Percentiles rank a stretch among this genome's conserved stretches.
Evolutionary conservation across 2,888 invertebrate species (phyloP).

Genomic region (Ennomos fuscantarius): DNA sequence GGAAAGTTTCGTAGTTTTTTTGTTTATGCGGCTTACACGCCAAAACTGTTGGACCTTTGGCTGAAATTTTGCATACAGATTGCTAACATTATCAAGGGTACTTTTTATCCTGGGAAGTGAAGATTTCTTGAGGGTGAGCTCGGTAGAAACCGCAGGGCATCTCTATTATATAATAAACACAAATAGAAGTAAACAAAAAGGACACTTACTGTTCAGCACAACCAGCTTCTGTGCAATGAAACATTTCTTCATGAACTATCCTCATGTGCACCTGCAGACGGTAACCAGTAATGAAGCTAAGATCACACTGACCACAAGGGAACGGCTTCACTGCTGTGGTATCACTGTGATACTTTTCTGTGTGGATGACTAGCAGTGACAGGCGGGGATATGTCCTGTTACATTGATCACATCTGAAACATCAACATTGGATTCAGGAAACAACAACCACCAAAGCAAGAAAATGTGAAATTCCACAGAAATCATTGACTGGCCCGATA

Average conservation of each 20-base stretch:
- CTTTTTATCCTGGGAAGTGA: no score
- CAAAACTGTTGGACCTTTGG: no score
- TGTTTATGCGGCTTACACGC: no score
- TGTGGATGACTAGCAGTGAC: constrained; percentile 82
- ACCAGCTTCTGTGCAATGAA: constrained; percentile 66
- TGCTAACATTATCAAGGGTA: no score
- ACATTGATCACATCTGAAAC: constrained; percentile 79
- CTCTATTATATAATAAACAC: background rate
- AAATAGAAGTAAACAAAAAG: background rate
- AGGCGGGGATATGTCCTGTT: constrained; percentile 80
- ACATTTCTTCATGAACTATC: constrained; percentile 60
- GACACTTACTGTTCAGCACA: constrained; percentile 60
- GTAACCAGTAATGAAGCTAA: constrained; percentile 69
- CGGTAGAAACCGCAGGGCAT: no score
- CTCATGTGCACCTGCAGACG: constrained; percentile 78
- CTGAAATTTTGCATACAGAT: no score
- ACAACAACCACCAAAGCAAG: no score
- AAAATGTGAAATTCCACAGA: no score
- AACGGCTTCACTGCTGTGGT: constrained; percentile 57
- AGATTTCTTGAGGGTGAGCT: no score
- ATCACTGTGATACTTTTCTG: constrained; percentile 71
- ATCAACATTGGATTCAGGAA: background rate
- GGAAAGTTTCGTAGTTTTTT: no score
- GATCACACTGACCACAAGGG: constrained; percentile 54
- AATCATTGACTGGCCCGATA: no score